These are phyloP conservation scores for Ceratothoa steindachneri DNA, from an alignment of 2,888 invertebrate genomes.

Conservation along the genomic window DNA sequence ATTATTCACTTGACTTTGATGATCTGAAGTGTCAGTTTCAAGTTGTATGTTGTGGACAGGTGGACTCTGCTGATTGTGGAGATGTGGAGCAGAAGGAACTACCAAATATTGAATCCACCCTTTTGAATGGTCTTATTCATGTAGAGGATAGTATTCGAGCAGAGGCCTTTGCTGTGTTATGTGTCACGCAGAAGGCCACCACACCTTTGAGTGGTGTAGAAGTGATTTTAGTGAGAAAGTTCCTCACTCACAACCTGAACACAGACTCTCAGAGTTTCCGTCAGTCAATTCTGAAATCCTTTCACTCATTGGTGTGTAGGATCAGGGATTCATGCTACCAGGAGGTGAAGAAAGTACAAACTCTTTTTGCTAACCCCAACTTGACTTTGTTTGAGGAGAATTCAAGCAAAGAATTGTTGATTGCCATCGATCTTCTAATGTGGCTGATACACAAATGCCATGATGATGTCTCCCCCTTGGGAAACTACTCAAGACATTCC, in stretches of 20 bases:
- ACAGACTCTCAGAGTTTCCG: not conserved
- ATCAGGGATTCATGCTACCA: not conserved
- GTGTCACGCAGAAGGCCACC: not conserved
- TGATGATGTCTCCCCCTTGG: not conserved
- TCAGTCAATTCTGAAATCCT: not conserved
- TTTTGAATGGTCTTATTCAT: not conserved
- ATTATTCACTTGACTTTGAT: not conserved
- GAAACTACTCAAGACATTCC: not conserved
- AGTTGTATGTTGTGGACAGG: too few relatives aligned
- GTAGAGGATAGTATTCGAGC: not conserved
- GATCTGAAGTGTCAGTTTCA: too few relatives aligned
- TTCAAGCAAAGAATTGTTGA: not conserved
- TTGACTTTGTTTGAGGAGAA: too few relatives aligned
- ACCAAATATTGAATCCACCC: not conserved
- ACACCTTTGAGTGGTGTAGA: not conserved
- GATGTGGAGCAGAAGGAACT: not conserved
- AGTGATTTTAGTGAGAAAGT: not conserved
- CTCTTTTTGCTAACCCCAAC: not conserved
- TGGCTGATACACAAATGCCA: not conserved
- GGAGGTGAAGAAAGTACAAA: not conserved
- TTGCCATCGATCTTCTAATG: not conserved
- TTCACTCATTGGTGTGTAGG: not conserved
- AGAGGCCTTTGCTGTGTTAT: not conserved
- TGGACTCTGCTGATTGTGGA: not conserved
- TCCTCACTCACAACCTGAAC: not conserved